phyloP scores from a whole-genome alignment of 2,797 vertebrate genomes.

The Luscinia luscinia region DNA sequence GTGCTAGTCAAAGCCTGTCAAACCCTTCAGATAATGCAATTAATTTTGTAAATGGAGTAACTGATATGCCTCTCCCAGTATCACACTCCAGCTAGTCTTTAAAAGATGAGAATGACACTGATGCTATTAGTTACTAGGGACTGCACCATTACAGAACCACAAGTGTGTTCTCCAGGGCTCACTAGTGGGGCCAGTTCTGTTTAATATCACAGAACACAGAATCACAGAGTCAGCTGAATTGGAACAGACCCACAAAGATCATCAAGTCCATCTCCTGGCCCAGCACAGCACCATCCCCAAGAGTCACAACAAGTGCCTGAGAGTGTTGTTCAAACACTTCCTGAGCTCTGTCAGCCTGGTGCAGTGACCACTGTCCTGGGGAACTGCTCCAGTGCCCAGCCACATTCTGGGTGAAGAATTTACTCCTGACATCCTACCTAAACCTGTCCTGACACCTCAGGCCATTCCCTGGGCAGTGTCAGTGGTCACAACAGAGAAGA shows the following conservation, averaged over 20 bases:
- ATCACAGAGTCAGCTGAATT: not conserved
- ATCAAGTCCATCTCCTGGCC: not conserved
- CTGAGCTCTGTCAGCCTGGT: not conserved
- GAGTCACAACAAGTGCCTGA: not conserved
- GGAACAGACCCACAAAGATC: not conserved
- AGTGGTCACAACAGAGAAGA: not conserved
- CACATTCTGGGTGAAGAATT: not conserved
- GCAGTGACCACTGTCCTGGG: not conserved
- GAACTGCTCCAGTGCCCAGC: not conserved
- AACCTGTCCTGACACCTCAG: not conserved
- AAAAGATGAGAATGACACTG: not conserved
- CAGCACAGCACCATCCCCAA: not conserved
- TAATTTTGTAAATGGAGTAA: not conserved
- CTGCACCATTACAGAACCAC: not conserved
- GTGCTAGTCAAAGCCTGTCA: not conserved
- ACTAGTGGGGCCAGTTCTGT: not conserved
- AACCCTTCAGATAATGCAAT: not conserved
- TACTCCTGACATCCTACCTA: not conserved
- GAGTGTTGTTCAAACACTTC: fast-evolving
- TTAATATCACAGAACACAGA: not conserved
- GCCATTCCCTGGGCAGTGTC: too few relatives aligned
- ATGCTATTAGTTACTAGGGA: not conserved
- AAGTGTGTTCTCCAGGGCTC: not conserved
- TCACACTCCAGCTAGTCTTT: not conserved
- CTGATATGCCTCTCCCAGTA: not conserved